Evolutionary conservation across 2,797 vertebrate species (phyloP).

Genomic region (Periparus ater): DNA sequence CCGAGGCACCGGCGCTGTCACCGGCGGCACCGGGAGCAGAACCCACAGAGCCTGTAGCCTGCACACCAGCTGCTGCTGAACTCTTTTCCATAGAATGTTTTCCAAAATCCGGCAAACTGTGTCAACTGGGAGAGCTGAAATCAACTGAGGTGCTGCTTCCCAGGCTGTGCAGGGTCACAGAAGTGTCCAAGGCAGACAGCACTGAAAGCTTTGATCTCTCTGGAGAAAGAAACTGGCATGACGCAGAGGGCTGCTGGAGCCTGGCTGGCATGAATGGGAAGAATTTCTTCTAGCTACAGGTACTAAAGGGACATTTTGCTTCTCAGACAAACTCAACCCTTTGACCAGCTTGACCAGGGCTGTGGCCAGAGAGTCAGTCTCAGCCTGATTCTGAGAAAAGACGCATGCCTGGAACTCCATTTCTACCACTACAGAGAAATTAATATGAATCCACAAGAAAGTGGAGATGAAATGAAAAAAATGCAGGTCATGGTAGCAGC

Average conservation of each 20-base stretch:
- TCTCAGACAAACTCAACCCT: background rate
- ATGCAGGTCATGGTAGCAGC: background rate
- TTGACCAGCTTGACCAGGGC: background rate
- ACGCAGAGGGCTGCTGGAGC: background rate
- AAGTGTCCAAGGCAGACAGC: background rate
- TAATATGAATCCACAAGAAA: constrained; percentile 27
- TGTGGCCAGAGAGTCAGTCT: background rate
- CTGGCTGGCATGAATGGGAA: background rate
- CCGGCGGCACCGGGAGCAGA: fast-evolving
- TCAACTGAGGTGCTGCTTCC: background rate
- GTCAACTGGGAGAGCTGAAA: background rate
- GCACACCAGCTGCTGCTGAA: background rate
- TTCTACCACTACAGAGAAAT: constrained; percentile 41
- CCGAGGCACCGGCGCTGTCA: fast-evolving
- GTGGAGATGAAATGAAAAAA: constrained; percentile 7
- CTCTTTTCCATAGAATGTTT: background rate
- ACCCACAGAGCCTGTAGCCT: background rate
- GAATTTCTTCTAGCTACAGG: background rate
- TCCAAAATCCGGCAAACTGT: background rate
- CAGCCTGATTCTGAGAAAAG: constrained; percentile 17
- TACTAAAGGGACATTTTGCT: background rate
- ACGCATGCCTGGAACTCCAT: background rate
- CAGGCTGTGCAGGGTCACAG: background rate
- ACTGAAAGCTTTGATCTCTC: background rate
- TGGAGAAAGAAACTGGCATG: background rate